Conservation (phyloP, 1,140 invertebrate species). For the Drosophila subpulchrella region DNA sequence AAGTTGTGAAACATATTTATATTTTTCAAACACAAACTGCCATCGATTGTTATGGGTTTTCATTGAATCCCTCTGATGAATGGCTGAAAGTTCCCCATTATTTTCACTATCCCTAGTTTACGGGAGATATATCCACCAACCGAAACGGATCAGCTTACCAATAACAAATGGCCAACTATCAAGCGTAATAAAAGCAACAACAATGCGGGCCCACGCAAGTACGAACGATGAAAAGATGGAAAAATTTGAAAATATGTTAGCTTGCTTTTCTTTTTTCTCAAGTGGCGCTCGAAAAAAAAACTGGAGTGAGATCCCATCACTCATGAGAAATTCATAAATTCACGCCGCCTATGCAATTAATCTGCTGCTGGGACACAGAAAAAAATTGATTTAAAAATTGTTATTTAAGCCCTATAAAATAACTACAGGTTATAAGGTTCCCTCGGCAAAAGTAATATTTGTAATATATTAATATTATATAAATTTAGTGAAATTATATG, state of each 20-base stretch:
- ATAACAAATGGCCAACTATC: constrained; percentile 56
- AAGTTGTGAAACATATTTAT: too few species aligned
- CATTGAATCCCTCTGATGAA: constrained; percentile 13
- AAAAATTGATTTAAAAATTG: neutral
- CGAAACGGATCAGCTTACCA: constrained; percentile 64
- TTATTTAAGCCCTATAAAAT: neutral
- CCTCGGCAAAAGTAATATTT: too few species aligned
- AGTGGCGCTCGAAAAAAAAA: constrained; percentile 56
- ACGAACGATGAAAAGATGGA: constrained; percentile 2
- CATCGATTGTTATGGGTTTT: neutral
- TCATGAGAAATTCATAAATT: constrained; percentile 77
- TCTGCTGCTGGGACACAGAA: constrained; percentile 36
- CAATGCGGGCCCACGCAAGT: constrained; percentile 67
- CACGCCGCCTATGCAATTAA: constrained; percentile 67
- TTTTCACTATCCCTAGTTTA: constrained; percentile 19
- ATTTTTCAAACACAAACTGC: neutral
- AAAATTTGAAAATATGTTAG: constrained; percentile 28
- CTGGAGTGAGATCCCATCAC: constrained; percentile 40
- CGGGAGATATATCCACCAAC: constrained; percentile 19
- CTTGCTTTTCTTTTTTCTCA: constrained; percentile 37
- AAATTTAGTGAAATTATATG: too few species aligned
- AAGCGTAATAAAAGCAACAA: constrained; percentile 42
- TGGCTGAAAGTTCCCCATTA: constrained; percentile 14
- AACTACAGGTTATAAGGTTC: too few species aligned
- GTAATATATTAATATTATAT: too few species aligned